These are phyloP conservation scores for Pangasius mekongensis DNA, from an alignment of 2,797 vertebrate genomes.

Conservation along the genomic window DNA sequence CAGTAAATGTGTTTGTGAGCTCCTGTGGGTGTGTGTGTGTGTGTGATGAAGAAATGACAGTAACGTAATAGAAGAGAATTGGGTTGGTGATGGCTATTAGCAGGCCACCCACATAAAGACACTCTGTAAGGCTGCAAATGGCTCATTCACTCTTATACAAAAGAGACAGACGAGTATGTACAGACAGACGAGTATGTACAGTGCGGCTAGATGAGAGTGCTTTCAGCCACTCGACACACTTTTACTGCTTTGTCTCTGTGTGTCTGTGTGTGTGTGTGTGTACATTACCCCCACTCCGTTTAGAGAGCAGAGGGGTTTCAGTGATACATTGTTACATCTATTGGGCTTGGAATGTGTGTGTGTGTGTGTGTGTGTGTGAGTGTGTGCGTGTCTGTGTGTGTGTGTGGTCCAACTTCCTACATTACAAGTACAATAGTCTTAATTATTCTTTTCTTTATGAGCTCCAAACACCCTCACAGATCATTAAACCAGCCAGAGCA, in stretches of 20 bases:
- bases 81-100: conserved; percentile 10
- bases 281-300: neutral
- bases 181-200: conserved; percentile 8
- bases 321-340: neutral
- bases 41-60: neutral
- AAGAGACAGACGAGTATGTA: conserved; percentile 19
- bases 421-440: neutral
- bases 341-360: neutral
- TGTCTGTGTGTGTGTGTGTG: conserved; percentile 17
- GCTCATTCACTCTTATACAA: conserved; percentile 35
- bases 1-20: neutral
- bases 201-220: conserved; percentile 25
- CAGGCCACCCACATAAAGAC: conserved; percentile 17
- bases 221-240: conserved; percentile 51
- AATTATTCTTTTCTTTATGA: neutral
- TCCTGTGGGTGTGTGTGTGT: neutral
- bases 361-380: neutral
- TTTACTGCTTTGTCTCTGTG: conserved; percentile 22
- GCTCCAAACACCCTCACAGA: neutral
- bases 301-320: neutral
- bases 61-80: conserved; percentile 1
- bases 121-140: conserved; percentile 37
- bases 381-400: neutral
- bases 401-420: neutral
- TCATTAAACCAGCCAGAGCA: neutral